phyloP scores from a whole-genome alignment of 2,888 invertebrate genomes.

The Heliconius charithonia region DNA sequence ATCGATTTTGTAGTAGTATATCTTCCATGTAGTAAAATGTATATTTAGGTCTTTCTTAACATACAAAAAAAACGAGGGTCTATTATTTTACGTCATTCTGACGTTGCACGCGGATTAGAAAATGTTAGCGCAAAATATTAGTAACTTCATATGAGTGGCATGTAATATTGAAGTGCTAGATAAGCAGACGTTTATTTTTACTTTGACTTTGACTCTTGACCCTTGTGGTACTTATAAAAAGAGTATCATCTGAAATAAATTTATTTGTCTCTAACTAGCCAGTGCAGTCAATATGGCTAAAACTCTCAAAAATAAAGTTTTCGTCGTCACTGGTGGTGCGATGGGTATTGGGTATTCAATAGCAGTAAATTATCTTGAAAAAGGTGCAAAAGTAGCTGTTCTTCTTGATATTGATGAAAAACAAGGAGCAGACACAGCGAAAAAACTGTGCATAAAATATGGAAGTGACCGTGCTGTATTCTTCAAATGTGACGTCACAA shows the following conservation, averaged over 20 bases:
- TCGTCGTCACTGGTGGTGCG: slow-evolving; percentile 80
- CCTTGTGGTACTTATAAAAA: background rate
- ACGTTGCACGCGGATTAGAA: too few species aligned
- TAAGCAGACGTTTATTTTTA: background rate
- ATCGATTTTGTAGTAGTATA: too few species aligned
- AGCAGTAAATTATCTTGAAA: slow-evolving; percentile 70
- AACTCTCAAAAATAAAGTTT: slow-evolving; percentile 51
- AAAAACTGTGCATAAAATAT: slow-evolving; percentile 68
- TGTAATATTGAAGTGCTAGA: background rate
- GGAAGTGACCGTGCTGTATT: slow-evolving; percentile 76
- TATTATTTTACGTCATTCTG: too few species aligned
- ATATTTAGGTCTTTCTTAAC: too few species aligned
- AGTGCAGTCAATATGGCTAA: slow-evolving; percentile 41
- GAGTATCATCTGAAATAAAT: background rate
- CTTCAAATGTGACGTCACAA: slow-evolving; percentile 79
- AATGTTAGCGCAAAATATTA: too few species aligned
- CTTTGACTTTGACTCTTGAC: background rate
- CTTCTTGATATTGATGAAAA: slow-evolving; percentile 61
- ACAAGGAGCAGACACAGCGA: slow-evolving; percentile 66
- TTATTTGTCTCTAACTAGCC: background rate
- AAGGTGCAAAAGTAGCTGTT: slow-evolving; percentile 59
- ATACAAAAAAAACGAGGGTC: too few species aligned
- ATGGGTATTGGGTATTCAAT: slow-evolving; percentile 79
- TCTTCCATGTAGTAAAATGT: too few species aligned
- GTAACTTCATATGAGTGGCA: background rate